Conservation (phyloP, 92 coral and sea anemone species). For the Metridium senile region DNA sequence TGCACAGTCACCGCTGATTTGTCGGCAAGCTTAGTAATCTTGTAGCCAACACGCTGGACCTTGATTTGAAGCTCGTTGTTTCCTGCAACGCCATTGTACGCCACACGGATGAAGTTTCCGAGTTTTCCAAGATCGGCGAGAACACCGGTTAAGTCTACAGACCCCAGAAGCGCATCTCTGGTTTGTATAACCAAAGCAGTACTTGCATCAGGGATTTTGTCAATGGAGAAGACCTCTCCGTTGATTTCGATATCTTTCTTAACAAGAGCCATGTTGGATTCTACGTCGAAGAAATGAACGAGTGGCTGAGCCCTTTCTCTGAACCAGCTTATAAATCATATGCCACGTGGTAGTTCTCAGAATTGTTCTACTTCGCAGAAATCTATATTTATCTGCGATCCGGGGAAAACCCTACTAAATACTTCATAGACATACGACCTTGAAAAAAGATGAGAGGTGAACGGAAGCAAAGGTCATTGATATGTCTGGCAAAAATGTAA, state of each 20-base stretch:
- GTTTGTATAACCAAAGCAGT: slow-evolving; percentile 35
- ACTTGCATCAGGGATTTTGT: slow-evolving; percentile 32
- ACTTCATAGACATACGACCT: too few relatives aligned
- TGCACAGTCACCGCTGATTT: slow-evolving; percentile 66
- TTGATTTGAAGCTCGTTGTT: slow-evolving; percentile 57
- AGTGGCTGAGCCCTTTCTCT: too few relatives aligned
- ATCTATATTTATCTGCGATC: not conserved
- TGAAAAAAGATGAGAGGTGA: too few relatives aligned
- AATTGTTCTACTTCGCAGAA: not conserved
- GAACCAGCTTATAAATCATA: not conserved
- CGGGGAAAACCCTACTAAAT: not conserved
- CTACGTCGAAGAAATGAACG: too few relatives aligned
- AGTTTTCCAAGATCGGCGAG: slow-evolving; percentile 59
- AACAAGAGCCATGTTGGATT: slow-evolving; percentile 38
- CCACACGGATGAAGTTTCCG: slow-evolving; percentile 62
- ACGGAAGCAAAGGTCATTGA: too few relatives aligned
- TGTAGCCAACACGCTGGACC: slow-evolving; percentile 62
- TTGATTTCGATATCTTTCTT: slow-evolving; percentile 29
- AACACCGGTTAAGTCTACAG: slow-evolving; percentile 53
- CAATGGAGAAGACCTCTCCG: slow-evolving; percentile 55
- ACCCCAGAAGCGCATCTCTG: slow-evolving; percentile 28
- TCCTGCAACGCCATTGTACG: slow-evolving; percentile 71
- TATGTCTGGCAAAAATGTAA: too few relatives aligned
- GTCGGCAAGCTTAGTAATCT: slow-evolving; percentile 62
- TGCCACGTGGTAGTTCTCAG: not conserved